Base-by-base conservation (phyloP, 23 tunicate genomes). In the Halocynthia roretzi region DNA sequence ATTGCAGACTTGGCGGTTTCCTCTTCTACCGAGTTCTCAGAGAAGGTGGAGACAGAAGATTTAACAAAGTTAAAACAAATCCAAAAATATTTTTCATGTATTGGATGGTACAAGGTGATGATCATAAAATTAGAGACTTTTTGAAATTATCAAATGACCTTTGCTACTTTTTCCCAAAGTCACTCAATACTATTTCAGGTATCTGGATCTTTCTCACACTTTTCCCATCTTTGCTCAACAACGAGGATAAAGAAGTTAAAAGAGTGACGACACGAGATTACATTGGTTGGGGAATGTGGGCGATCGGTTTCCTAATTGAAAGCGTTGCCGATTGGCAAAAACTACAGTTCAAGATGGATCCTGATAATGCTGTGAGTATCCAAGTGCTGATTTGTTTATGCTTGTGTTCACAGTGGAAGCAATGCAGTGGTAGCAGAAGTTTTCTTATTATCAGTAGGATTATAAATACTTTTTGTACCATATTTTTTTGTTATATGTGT, bases 301-400 rank as follows among this genome's bases (percentile, higher is more conserved):
- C 84, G 23, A 12, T 77, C 74, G 99, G 99, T 19, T 84, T 94
- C 64, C 9, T 85, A 5, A 58, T 88, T 53, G 99, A 94, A 72
- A 82, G 78, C 17, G 76, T 84, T 0, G 95, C 99, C 0, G 99
- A 94, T 77, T 85, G 68, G 56, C 99, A 94, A 40, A 94, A 94
- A 58, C 55, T 82, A 14, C 40, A 40, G 22, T 94, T 94, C 71
- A 67, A 78, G 51, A 81, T 62, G 15, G 68, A 94, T 54, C 91
- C 94, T 10, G 81, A 85, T 53, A 88, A 81, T 70, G 82, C 84
- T 61, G 98, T 92, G 68, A 64, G 86, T 77, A 18, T 56, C 17
- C 17, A 10, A 12, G 23, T 67, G 14, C 10, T 67, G 10, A 67
- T 10, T 9, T 67, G 10, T 67, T n/a, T n/a, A n/a, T n/a, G n/a